Conservation (phyloP, 1,140 invertebrate genomes). For the Pseudomyrmex concolor region DNA sequence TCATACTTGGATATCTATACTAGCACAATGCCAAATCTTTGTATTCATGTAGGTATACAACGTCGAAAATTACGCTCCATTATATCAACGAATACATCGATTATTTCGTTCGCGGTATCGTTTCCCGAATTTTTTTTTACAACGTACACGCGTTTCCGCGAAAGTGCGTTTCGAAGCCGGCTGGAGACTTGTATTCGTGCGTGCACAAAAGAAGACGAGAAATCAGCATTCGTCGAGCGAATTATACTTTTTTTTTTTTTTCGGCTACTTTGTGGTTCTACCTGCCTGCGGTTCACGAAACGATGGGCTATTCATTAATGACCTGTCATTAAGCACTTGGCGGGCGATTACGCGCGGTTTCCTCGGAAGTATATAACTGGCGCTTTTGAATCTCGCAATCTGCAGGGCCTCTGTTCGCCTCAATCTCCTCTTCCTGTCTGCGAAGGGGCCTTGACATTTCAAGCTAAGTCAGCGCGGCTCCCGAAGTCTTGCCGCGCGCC, state of each 20-base stretch:
- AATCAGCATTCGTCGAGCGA: constrained; percentile 37
- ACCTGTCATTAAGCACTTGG: constrained; percentile 52
- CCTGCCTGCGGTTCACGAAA: constrained; percentile 61
- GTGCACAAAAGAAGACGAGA: constrained; percentile 45
- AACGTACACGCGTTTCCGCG: constrained; percentile 42
- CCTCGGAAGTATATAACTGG: constrained; percentile 23
- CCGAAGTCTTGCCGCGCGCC: constrained; percentile 9
- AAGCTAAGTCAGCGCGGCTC: background rate
- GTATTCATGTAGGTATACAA: background rate
- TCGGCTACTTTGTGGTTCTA: constrained; percentile 70
- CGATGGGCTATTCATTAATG: constrained; percentile 70
- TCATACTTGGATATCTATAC: background rate
- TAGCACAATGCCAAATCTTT: background rate
- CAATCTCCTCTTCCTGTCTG: constrained; percentile 28
- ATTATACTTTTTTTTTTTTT: constrained; percentile 49
- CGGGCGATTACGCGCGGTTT: constrained; percentile 38
- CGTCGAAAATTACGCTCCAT: constrained; percentile 21
- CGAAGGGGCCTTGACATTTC: constrained; percentile 64
- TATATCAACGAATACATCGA: constrained; percentile 21
- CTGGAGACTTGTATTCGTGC: constrained; percentile 11
- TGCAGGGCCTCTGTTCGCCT: background rate
- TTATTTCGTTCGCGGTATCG: constrained; percentile 3
- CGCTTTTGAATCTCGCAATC: constrained; percentile 35
- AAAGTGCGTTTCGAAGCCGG: constrained; percentile 35
- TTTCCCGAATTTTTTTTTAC: constrained; percentile 1